phyloP scores from a whole-genome alignment of 2,797 vertebrate genomes.

The Microctenopoma stevenorrisi region DNA sequence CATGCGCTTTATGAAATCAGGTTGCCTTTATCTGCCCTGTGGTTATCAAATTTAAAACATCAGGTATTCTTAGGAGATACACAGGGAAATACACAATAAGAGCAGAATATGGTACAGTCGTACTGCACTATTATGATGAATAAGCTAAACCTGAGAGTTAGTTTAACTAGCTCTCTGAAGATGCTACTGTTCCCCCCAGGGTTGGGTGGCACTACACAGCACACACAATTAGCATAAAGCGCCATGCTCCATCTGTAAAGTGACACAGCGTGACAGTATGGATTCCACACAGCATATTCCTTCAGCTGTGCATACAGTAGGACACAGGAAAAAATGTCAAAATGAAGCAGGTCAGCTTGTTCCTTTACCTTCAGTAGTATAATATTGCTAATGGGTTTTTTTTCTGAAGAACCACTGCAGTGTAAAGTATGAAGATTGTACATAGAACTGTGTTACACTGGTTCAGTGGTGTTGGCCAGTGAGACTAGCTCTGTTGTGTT shows the following conservation, averaged over 20 bases:
- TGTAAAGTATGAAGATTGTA: not conserved
- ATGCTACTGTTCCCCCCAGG: not conserved
- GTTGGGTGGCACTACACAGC: slow-evolving; percentile 2
- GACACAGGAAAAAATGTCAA: not conserved
- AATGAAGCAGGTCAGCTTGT: slow-evolving; percentile 10
- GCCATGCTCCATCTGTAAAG: not conserved
- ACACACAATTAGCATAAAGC: slow-evolving; percentile 10
- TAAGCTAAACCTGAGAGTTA: slow-evolving; percentile 17
- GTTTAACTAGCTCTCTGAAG: slow-evolving; percentile 8
- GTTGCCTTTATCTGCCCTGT: not conserved
- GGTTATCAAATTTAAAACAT: slow-evolving; percentile 23
- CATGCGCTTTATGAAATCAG: slow-evolving; percentile 24
- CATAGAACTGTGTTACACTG: no score
- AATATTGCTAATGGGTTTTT: no score
- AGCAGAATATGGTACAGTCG: not conserved
- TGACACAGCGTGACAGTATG: slow-evolving; percentile 15
- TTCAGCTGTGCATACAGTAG: slow-evolving; percentile 7
- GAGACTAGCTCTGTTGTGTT: not conserved
- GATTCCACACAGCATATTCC: slow-evolving; percentile 4
- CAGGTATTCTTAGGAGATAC: slow-evolving; percentile 17
- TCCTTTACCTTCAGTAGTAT: not conserved
- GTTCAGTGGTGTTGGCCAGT: not conserved
- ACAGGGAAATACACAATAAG: slow-evolving; percentile 12
- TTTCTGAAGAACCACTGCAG: not conserved
- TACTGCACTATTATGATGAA: slow-evolving; percentile 27